Evolutionary conservation across 2,797 vertebrate genomes (phyloP).

Genomic region (Synaphobranchus kaupii): DNA sequence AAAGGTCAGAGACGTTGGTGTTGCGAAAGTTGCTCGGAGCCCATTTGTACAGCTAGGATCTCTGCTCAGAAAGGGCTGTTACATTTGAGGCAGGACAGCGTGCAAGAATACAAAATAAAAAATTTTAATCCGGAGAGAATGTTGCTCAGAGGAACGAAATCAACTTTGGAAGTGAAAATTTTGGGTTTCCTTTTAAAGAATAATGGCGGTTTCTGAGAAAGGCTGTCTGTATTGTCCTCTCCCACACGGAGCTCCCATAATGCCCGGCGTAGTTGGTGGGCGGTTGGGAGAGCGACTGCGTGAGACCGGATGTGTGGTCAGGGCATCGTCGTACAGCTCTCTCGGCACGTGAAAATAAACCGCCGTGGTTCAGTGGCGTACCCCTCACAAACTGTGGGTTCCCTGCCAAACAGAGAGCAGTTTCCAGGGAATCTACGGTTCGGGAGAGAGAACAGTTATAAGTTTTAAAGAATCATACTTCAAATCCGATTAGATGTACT

Average conservation of each 20-base stretch:
- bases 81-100: background rate
- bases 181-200: background rate
- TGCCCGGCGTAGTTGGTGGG: background rate
- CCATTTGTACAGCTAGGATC: background rate
- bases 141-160: background rate
- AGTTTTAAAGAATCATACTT: conserved; percentile 69
- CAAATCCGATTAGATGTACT: conserved; percentile 67
- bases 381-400: background rate
- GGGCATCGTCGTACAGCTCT: background rate
- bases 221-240: background rate
- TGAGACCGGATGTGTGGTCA: background rate
- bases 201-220: background rate
- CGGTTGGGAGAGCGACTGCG: background rate
- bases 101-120: background rate
- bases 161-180: background rate
- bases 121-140: background rate
- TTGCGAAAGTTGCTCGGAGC: background rate
- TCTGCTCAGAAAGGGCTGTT: background rate
- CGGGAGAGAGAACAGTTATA: conserved; percentile 50
- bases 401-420: background rate
- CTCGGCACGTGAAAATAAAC: background rate
- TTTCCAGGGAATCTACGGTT: background rate
- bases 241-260: background rate
- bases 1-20: background rate
- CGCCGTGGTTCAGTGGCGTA: background rate